Conservation (phyloP, 2,888 invertebrate species). For the Caradrina clavipalpis region DNA sequence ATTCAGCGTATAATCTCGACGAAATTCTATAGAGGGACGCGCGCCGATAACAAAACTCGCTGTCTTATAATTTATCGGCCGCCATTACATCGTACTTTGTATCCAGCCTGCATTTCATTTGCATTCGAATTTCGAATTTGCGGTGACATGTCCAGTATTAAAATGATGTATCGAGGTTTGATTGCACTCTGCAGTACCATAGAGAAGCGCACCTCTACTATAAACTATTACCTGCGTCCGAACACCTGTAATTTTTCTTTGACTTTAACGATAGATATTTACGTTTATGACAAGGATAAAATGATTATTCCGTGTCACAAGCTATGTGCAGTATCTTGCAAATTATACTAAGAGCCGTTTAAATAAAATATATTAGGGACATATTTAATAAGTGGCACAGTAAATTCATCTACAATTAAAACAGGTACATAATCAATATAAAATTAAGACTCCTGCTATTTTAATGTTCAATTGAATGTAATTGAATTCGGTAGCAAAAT, state of each 20-base stretch:
- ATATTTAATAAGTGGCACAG: slow-evolving; percentile 27
- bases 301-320: slow-evolving; percentile 57
- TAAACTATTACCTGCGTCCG: slow-evolving; percentile 57
- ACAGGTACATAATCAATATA: slow-evolving; percentile 34
- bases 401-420: slow-evolving; percentile 41
- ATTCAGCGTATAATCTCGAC: slow-evolving; percentile 86
- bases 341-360: slow-evolving; percentile 33
- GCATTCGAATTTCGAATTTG: slow-evolving; percentile 89
- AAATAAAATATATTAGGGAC: slow-evolving; percentile 35
- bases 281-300: slow-evolving; percentile 67
- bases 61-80: slow-evolving; percentile 86
- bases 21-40: slow-evolving; percentile 85
- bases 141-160: slow-evolving; percentile 88
- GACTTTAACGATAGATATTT: slow-evolving; percentile 69
- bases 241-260: slow-evolving; percentile 61
- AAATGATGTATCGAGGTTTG: slow-evolving; percentile 88
- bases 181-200: slow-evolving; percentile 71
- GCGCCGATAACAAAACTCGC: slow-evolving; percentile 85
- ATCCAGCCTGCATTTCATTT: slow-evolving; percentile 85
- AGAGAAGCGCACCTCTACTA: slow-evolving; percentile 54
- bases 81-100: slow-evolving; percentile 84
- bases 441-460: slow-evolving; percentile 29
- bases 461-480: slow-evolving; percentile 48
- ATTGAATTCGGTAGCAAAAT: slow-evolving; percentile 53
- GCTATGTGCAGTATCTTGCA: slow-evolving; percentile 29